Base-by-base conservation (phyloP, 2,888 invertebrate species). In the Habrosyne pyritoides region DNA sequence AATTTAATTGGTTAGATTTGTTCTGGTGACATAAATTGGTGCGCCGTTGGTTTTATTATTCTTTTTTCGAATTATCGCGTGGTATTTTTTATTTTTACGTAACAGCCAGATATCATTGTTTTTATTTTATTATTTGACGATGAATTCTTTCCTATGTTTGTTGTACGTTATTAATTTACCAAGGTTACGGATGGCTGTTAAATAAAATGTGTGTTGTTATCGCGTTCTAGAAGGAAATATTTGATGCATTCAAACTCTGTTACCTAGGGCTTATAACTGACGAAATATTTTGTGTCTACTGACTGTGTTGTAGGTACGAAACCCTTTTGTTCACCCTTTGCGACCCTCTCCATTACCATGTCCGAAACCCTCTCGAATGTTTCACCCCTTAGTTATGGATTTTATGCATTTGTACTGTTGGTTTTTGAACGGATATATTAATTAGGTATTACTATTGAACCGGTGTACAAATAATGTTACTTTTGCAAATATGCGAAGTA, bases 21-120 rank as follows among this genome's bases (percentile, higher is more conserved):
- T 82, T 83, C 75, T 81, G 82, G 83, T 83, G 83, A 73, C 74
- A 76, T 66, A 66, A 69, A 67, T 70, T 53, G 63, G 57, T 66
- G 66, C 67, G 69, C 60, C 59, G 56, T 62, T 64, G 28, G 48
- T 26, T 49, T n/a, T 8, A n/a, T 33, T 26, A 10, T 50, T 50
- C n/a, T 28, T 14, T 50, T 50, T 50, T 50, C 21, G 10, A 50
- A 50, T 50, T 28, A 18, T 28, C 8, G 22, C n/a, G n/a, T 26
- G 22, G 22, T 14, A 48, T 22, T 48, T 50, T 42, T 12, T 7
- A 2, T 42, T 30, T 33, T 33, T 42, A 18, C 42, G 42, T 42
- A 18, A 42, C 14, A 8, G 42, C 42, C 42, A 42, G 42, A 18
- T 18, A 33, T 6, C 7, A 18, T 14, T 42, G 8, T 42, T 14